Conservation (phyloP, 2,113 vertebrate species). For the Rhodinocichla rosea region DNA sequence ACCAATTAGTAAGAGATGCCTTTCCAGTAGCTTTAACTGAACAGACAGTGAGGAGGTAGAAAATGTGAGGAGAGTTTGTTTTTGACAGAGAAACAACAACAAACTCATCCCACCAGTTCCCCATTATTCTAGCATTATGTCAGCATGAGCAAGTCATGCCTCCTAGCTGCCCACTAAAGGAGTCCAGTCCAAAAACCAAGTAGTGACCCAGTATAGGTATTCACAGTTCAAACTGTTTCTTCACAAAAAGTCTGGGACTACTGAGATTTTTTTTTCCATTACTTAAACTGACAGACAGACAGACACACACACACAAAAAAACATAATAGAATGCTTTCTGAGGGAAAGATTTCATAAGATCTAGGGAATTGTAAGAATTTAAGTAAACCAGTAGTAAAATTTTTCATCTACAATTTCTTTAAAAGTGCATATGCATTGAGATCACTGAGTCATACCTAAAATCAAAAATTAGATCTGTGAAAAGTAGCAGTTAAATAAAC, state of each 20-base stretch:
- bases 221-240: not conserved
- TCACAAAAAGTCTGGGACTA: not conserved
- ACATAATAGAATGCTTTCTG: not conserved
- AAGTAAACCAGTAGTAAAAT: not conserved
- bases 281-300: not conserved
- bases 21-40: not conserved
- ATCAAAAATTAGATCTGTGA: not conserved
- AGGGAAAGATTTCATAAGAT: not conserved
- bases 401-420: not conserved
- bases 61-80: slow-evolving; percentile 2
- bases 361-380: not conserved
- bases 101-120: not conserved
- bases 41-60: slow-evolving; percentile 7
- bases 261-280: not conserved
- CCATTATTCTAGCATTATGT: not conserved
- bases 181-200: not conserved
- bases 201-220: not conserved
- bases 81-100: not conserved
- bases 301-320: not conserved
- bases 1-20: slow-evolving; percentile 5
- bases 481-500: not conserved
- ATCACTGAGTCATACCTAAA: not conserved
- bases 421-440: not conserved
- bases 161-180: not conserved
- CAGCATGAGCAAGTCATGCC: not conserved